Conservation (phyloP, 2,888 invertebrate species). For the Pharmacophagus antenor region DNA sequence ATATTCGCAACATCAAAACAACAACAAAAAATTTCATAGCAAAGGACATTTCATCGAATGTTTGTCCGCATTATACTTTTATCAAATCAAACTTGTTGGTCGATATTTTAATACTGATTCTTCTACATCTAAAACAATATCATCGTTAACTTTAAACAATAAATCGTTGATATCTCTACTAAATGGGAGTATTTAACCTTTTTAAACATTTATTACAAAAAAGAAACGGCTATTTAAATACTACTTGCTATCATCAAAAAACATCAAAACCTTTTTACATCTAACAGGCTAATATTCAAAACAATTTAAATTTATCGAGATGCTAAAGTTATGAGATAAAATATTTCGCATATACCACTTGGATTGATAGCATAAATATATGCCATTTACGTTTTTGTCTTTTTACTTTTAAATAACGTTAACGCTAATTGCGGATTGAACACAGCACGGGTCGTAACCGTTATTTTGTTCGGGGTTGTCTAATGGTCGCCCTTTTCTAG, state of each 20-base stretch:
- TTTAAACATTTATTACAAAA: not conserved
- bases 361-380: too few relatives aligned
- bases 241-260: slow-evolving; percentile 1
- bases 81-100: too few relatives aligned
- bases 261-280: not conserved
- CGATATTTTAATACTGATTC: too few relatives aligned
- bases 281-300: not conserved
- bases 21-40: too few relatives aligned
- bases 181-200: not conserved
- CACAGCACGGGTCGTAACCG: slow-evolving; percentile 44
- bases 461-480: slow-evolving; percentile 39
- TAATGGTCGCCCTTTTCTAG: slow-evolving; percentile 77
- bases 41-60: too few relatives aligned
- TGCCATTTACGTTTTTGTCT: slow-evolving; percentile 26
- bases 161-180: not conserved
- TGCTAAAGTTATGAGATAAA: too few relatives aligned
- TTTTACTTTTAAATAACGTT: slow-evolving; percentile 48
- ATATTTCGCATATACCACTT: too few relatives aligned
- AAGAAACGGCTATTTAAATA: not conserved
- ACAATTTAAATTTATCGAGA: not conserved
- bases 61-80: too few relatives aligned
- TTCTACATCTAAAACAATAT: not conserved
- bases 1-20: too few relatives aligned
- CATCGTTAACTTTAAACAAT: slow-evolving; percentile 6
- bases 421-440: slow-evolving; percentile 43